Evolutionary conservation across 1,140 invertebrate species (phyloP), one percentile per base, ranked within the genome.

Genomic region (Phenacoccus solenopsis): DNA sequence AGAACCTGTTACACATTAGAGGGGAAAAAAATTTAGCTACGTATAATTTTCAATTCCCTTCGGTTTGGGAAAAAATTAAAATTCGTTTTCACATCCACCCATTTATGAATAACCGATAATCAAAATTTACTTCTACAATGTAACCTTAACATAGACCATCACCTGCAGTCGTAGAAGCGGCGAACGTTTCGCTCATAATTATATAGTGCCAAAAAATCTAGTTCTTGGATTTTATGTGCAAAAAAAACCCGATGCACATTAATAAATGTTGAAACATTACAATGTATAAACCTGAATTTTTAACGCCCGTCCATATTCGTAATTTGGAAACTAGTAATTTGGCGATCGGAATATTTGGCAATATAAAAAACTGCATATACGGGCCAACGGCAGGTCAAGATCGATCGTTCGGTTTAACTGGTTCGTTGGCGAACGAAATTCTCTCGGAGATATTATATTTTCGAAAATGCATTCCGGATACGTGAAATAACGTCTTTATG

Each of bases 271-370:
- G 20, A 49, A 49, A 49, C 20, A 49, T 49, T 49, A 49, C 38
- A 49, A 49, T 49, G 38, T 49, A 49, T 16, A 16, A 49, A 49
- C 38, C 38, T 16, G 38, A 49, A 49, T 49, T 49, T 49, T n/a
- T n/a, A 49, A 49, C 38, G 38, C 38, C 38, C 38, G 38, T 49
- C 16, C n/a, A n/a, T n/a, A n/a, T 49, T 49, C 16, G 16, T 49
- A 49, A 49, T 49, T 49, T 49, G 38, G 38, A 49, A 49, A 49
- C 38, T 49, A 49, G 38, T 49, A 49, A 49, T 49, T 49, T 49
- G 38, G 38, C 38, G 38, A 49, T 49, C 13, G 20, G 38, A 32
- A 13, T 49, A 49, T 49, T 49, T n/a, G 38, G 38, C 38, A 49
- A 49, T 49, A 49, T 49, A 49, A 49, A 49, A 49, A 49, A 49